phyloP scores from a whole-genome alignment of 2,113 vertebrate genomes.

The Cercocebus atys region DNA sequence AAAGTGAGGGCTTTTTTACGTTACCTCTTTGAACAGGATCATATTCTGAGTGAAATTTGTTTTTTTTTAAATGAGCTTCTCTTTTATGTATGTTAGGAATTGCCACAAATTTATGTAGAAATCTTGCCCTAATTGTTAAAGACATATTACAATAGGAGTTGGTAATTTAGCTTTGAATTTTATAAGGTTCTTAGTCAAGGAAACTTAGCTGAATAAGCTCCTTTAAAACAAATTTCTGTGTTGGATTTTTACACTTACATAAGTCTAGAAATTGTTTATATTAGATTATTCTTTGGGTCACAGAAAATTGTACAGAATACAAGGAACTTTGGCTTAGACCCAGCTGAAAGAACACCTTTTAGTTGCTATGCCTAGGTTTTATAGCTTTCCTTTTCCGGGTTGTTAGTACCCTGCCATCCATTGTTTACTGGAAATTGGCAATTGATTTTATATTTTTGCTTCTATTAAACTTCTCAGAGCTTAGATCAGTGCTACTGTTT shows the following conservation, averaged over 20 bases:
- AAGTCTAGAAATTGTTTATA: neutral
- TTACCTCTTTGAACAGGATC: neutral
- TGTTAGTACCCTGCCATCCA: neutral
- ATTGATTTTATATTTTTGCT: neutral
- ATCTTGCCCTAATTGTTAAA: neutral
- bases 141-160: neutral
- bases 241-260: neutral
- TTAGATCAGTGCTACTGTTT: neutral
- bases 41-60: neutral
- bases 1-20: neutral
- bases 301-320: neutral
- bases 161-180: neutral
- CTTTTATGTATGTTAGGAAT: neutral
- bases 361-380: neutral
- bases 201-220: neutral
- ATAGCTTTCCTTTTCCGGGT: neutral
- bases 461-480: neutral
- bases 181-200: neutral
- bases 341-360: neutral
- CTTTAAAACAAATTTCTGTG: neutral
- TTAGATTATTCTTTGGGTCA: slow-evolving; percentile 6
- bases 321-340: neutral
- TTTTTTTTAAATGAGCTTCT: neutral
- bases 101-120: neutral
- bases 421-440: neutral